Base-by-base conservation (phyloP, 2,888 invertebrate species). In the Geotrupes spiniger region DNA sequence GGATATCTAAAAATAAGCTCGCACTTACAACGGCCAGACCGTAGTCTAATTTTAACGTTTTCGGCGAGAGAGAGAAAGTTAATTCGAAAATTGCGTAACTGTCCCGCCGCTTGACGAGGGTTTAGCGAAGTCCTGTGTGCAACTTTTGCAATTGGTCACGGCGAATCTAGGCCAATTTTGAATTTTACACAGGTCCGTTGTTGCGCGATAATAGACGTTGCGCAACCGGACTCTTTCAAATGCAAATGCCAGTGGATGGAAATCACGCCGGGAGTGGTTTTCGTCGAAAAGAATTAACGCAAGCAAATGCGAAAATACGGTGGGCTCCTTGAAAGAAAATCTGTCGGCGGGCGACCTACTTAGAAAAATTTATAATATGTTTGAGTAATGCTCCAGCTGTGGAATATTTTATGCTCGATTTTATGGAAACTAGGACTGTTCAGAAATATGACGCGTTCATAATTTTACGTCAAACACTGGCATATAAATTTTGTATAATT, bases 61-160 rank as follows among this genome's bases (percentile, higher is more conserved):
- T 46, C 27, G 41, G 37, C 21, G 21, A 27, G 43, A 36, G 43
- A 37, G 39, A 46, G 46, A 46, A 46, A 46, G 46, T 41, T 33
- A 46, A 46, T 46, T 46, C 41, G 46, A 46, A 46, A 46, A 46
- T 46, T 46, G 46, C 46, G 46, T 46, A 46, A 46, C 46, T 46
- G 46, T 46, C 46, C 4, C 36, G 21, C 46, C 11, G 10, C 40
- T 46, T 46, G 46, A 46, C 41, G 46, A 46, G 46, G 46, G 46
- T 46, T 46, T 46, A 8, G 46, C 33, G 36, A 41, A 29, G 39
- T 46, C 39, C 29, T 31, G 16, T 25, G 36, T n/a, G 28, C 31
- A 46, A 40, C 40, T 46, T 12, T 46, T 39, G 33, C 40, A 46
- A 39, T 39, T 40, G 46, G 46, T 40, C 40, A 40, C 40, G 46